These are phyloP conservation scores for Neodontobutis hainanensis DNA, from an alignment of 2,113 vertebrate species.

Conservation along the genomic window DNA sequence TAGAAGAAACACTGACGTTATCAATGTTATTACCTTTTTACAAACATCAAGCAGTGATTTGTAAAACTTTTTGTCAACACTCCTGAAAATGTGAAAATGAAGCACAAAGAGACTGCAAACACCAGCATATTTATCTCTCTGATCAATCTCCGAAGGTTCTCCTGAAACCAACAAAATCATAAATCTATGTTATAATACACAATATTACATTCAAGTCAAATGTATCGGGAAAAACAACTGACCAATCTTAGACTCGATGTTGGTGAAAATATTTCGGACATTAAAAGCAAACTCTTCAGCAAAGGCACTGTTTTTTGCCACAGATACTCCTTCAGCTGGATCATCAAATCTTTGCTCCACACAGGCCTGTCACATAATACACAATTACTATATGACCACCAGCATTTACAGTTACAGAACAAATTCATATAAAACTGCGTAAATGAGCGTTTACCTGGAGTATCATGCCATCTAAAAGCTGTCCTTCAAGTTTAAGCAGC, in stretches of 20 bases:
- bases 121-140: constrained; percentile 93
- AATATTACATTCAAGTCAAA: not conserved
- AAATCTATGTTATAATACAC: not conserved
- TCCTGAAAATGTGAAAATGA: constrained; percentile 96
- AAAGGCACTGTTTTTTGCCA: constrained; percentile 93
- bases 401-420: no score
- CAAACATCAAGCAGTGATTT: constrained; percentile 92
- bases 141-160: constrained; percentile 96
- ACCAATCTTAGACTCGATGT: constrained; percentile 94
- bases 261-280: constrained; percentile 90
- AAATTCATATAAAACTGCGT: not conserved
- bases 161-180: constrained; percentile 74
- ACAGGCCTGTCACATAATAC: constrained; percentile 81
- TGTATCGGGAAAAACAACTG: constrained; percentile 9
- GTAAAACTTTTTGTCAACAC: constrained; percentile 95
- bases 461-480: constrained; percentile 93
- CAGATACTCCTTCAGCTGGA: constrained; percentile 85
- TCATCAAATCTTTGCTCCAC: constrained; percentile 97
- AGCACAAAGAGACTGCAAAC: constrained; percentile 93
- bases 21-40: constrained; percentile 85
- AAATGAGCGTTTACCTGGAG: constrained; percentile 84
- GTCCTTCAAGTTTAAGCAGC: constrained; percentile 91
- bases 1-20: not conserved
- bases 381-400: not conserved
- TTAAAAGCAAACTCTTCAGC: constrained; percentile 94